Evolutionary conservation across 2,797 vertebrate genomes (phyloP), one percentile per base, ranked within the genome.

Genomic region (Steatocranus sp.): DNA sequence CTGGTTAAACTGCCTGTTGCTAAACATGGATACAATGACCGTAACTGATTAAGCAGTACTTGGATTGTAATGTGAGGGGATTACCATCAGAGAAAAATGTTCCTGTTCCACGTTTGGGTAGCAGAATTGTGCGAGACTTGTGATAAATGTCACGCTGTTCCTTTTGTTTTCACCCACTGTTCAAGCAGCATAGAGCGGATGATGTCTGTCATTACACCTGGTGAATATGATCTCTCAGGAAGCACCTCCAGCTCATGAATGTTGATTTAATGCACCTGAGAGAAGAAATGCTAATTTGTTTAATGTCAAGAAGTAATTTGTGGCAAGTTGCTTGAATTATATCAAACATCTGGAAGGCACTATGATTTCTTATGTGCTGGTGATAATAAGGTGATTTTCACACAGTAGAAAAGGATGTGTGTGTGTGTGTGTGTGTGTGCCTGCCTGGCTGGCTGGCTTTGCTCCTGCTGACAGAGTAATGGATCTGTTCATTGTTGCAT

Each of bases 401-500:
- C 86, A 87, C 87, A 84, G 81, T 90, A 83, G 78, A 84, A 85
- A 91, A 86, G 87, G 61, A 63, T 89, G 73, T 79, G 83, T 79
- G 83, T 80, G 51, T 32, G 75, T 15, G 83, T 68, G 32, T 3
- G 58, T 78, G 77, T 20, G 68, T 51, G 83, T 61, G 76, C 50
- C 83, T 73, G 54, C 27, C 38, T 88, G 83, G 9, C 87, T 92
- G 90, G 92, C 92, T 90, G 87, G 66, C 83, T 91, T 91, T 78
- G 81, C 90, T 88, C 93, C 88, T 89, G 92, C 91, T 95, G 95
- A 95, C 94, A 94, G 93, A 94, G 92, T 96, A 95, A 95, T 94
- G 93, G 93, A 96, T 95, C 82, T 92, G 93, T 93, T 93, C 93
- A 93, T 84, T 95, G 93, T 94, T 95, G 94, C 90, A 94, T 95